A percentile compares a stretch with the other conserved stretches of the same genome.
Conservation (phyloP, 2,113 vertebrate species). For the Guaruba guarouba region DNA sequence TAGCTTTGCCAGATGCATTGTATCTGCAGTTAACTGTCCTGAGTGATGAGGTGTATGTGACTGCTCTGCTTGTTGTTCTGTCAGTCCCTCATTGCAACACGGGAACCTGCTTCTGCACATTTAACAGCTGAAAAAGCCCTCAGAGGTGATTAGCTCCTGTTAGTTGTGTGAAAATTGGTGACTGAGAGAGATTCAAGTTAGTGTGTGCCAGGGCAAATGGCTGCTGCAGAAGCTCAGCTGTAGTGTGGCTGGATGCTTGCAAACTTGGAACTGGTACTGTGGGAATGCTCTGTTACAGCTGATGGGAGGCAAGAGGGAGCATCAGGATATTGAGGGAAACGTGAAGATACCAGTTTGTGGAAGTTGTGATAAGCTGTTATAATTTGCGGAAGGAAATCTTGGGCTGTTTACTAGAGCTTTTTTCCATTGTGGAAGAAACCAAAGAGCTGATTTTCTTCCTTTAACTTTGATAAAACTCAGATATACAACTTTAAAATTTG, state of each 20-base stretch:
- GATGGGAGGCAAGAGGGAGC: background rate
- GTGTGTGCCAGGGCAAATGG: accelerated
- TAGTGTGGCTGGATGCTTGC: accelerated
- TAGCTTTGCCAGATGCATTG: background rate
- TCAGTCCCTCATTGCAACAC: accelerated
- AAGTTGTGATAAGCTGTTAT: background rate
- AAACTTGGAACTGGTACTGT: accelerated
- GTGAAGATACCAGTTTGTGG: background rate
- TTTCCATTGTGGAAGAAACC: background rate
- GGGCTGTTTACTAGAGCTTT: background rate
- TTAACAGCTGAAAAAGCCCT: background rate
- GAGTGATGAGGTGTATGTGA: background rate
- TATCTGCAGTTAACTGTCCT: background rate
- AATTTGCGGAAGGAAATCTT: background rate
- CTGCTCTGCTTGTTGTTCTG: background rate
- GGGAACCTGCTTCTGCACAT: background rate
- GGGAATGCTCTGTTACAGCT: background rate
- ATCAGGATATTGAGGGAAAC: accelerated
- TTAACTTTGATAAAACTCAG: background rate
- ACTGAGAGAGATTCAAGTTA: background rate
- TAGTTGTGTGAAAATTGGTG: background rate
- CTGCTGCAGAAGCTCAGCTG: background rate
- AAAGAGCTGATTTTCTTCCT: background rate
- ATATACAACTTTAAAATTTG: background rate
- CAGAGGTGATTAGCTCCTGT: background rate